Conservation (phyloP, 2,888 invertebrate species). For the Capitulum mitella region DNA sequence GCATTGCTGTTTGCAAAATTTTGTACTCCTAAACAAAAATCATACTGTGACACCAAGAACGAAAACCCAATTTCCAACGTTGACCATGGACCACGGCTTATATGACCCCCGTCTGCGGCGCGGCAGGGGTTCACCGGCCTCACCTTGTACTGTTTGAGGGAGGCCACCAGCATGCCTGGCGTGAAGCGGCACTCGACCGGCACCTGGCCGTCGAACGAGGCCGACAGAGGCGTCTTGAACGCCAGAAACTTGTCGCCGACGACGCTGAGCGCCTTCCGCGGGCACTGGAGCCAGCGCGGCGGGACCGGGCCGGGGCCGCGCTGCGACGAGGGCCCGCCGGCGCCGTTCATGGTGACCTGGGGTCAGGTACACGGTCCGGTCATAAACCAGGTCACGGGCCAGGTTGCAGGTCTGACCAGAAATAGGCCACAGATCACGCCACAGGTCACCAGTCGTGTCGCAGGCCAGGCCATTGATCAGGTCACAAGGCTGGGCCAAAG, state of each 20-base stretch:
- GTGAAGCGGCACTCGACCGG: slow-evolving; percentile 74
- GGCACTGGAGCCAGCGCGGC: slow-evolving; percentile 79
- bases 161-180: slow-evolving; percentile 76
- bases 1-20: too few relatives aligned
- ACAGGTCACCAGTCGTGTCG: too few relatives aligned
- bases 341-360: background rate
- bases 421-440: too few relatives aligned
- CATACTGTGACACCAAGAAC: too few relatives aligned
- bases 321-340: background rate
- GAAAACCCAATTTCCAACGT: too few relatives aligned
- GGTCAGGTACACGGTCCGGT: too few relatives aligned
- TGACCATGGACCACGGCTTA: too few relatives aligned
- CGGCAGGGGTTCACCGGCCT: slow-evolving; percentile 49
- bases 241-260: slow-evolving; percentile 80
- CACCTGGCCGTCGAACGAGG: slow-evolving; percentile 73
- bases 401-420: too few relatives aligned
- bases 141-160: slow-evolving; percentile 69
- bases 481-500: too few relatives aligned
- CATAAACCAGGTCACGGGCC: background rate
- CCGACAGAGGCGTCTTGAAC: slow-evolving; percentile 86
- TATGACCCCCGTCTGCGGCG: too few relatives aligned
- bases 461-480: too few relatives aligned
- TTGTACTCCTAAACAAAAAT: too few relatives aligned
- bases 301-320: slow-evolving; percentile 60
- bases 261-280: slow-evolving; percentile 64